Evolutionary conservation across 2,888 invertebrate genomes (phyloP).

Genomic region (Rhagonycha fulva): DNA sequence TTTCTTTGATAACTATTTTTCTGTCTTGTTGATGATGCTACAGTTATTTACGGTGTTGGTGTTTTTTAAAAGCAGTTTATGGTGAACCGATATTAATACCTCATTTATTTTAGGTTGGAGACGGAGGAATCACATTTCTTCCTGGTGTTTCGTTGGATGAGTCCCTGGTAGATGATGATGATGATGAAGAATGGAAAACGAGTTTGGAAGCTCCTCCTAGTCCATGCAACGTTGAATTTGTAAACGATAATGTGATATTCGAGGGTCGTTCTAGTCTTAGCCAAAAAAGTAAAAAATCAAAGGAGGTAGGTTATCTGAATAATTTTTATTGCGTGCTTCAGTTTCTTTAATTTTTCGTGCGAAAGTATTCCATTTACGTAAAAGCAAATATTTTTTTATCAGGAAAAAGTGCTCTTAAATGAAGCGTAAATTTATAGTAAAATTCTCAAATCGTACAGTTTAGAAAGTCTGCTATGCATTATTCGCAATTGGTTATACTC

Average conservation of each 20-base stretch:
- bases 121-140: constrained; percentile 65
- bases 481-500: not conserved
- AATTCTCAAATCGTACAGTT: not conserved
- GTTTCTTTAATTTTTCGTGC: not conserved
- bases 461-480: not conserved
- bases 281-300: constrained; percentile 62
- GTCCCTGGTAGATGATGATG: constrained; percentile 64
- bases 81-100: not conserved
- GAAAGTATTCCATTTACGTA: not conserved
- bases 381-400: not conserved
- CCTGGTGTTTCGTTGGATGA: constrained; percentile 64
- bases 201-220: constrained; percentile 70
- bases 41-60: not conserved
- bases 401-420: not conserved
- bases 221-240: constrained; percentile 81
- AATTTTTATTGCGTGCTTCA: not conserved
- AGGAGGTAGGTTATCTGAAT: constrained; percentile 55
- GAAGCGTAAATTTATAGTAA: not conserved
- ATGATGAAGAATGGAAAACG: constrained; percentile 59
- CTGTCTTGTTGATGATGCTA: not conserved
- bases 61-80: not conserved
- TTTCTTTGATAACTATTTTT: no score
- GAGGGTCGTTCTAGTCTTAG: constrained; percentile 86
- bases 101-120: constrained; percentile 60
- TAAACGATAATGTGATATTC: constrained; percentile 88